These are phyloP conservation scores for Euleptes europaea DNA, from an alignment of 2,113 vertebrate species.

Conservation along the genomic window DNA sequence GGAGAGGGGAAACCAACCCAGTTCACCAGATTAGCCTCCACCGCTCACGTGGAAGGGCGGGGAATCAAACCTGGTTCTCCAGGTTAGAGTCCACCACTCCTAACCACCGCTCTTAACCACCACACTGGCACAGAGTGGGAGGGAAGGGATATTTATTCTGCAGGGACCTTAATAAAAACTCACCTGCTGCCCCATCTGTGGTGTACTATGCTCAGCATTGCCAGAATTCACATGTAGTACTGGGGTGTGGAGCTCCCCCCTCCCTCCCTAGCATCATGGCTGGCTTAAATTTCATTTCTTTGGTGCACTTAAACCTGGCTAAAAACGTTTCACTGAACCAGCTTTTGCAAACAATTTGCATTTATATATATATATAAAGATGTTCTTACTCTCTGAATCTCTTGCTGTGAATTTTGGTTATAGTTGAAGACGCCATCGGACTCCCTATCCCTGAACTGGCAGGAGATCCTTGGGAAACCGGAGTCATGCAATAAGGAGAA, in stretches of 20 bases:
- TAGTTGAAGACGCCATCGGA: constrained; percentile 94
- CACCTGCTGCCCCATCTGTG: background rate
- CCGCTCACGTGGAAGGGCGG: too few species aligned
- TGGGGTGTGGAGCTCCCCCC: background rate
- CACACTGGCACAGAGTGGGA: too few species aligned
- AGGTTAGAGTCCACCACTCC: too few species aligned
- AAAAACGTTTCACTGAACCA: background rate
- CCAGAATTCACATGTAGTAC: background rate
- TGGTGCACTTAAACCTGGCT: background rate
- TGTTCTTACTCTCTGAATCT: constrained; percentile 95
- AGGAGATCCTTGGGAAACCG: constrained; percentile 95
- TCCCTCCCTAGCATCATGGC: too few species aligned
- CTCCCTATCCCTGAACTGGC: constrained; percentile 96
- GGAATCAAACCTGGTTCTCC: too few species aligned
- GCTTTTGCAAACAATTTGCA: too few species aligned
- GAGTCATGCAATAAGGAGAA: constrained; percentile 97
- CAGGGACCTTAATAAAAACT: background rate
- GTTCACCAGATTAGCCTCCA: too few species aligned
- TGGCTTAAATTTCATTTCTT: background rate
- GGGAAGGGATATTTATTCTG: background rate
- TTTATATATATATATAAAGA: too few species aligned
- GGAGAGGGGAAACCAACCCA: too few species aligned
- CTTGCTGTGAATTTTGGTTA: constrained; percentile 98
- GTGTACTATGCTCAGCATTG: background rate
- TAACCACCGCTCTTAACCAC: too few species aligned